Percentiles rank a stretch among this genome's conserved stretches.
Conservation (phyloP, 2,797 vertebrate genomes). For the Schizopygopsis malacanthus region DNA sequence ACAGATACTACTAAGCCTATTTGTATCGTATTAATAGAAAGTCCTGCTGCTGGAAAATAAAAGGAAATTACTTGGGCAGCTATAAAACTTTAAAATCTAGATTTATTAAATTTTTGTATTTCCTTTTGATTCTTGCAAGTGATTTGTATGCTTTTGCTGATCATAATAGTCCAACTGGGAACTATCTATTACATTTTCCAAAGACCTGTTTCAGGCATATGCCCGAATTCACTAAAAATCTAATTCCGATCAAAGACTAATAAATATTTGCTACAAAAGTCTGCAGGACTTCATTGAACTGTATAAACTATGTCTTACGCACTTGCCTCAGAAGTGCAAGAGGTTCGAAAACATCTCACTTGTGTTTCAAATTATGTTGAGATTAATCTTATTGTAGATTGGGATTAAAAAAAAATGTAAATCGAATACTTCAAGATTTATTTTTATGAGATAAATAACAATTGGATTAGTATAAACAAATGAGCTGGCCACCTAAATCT, state of each 20-base stretch:
- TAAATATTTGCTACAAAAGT: not conserved
- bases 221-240: not conserved
- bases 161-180: not conserved
- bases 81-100: not conserved
- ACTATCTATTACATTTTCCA: not conserved
- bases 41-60: not conserved
- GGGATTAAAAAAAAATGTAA: not conserved
- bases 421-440: not conserved
- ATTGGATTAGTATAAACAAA: not conserved
- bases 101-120: not conserved
- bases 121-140: not conserved
- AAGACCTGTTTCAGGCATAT: not conserved
- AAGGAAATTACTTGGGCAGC: not conserved
- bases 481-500: not conserved
- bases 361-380: not conserved
- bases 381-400: not conserved
- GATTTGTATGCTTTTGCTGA: not conserved
- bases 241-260: not conserved
- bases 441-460: not conserved
- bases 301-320: not conserved
- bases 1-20: not conserved
- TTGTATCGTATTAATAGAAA: not conserved
- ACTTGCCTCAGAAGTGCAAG: not conserved
- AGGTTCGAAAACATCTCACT: not conserved
- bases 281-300: not conserved